Evolutionary conservation across 2,888 invertebrate species (phyloP).

Genomic region (Amphiduros pacificus): DNA sequence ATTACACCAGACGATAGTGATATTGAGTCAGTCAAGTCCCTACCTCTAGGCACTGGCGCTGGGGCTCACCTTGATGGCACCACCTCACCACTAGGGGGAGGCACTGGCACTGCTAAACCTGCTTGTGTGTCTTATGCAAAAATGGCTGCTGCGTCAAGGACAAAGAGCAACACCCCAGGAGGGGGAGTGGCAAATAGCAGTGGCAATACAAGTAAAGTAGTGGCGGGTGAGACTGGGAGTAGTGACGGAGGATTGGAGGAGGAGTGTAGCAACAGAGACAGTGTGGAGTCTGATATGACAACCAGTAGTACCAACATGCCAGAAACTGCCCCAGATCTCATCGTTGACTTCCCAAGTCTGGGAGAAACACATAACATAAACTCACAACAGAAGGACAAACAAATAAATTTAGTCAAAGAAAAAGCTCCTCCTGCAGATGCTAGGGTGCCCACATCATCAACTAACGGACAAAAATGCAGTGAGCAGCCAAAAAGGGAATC

Average conservation of each 20-base stretch:
- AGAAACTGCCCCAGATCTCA: too few species aligned
- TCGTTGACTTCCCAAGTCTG: too few species aligned
- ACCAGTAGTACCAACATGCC: background rate
- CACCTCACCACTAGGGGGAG: background rate
- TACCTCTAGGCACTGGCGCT: conserved; percentile 37
- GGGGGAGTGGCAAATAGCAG: background rate
- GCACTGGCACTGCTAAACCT: conserved; percentile 28
- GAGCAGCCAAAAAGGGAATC: too few species aligned
- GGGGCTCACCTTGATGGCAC: background rate
- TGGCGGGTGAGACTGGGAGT: background rate
- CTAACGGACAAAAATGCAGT: too few species aligned
- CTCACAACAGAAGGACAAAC: too few species aligned
- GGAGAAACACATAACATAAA: too few species aligned
- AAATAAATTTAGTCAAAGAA: too few species aligned
- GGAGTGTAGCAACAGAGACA: too few species aligned
- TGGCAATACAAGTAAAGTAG: background rate
- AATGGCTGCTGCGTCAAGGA: conserved; percentile 43
- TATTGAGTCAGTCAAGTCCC: conserved; percentile 49
- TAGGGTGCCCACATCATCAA: too few species aligned
- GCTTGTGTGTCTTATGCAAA: conserved; percentile 48
- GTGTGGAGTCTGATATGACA: too few species aligned
- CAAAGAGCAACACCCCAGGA: conserved; percentile 6
- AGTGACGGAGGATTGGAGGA: too few species aligned
- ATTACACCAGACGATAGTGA: conserved; percentile 40
- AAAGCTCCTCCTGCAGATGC: too few species aligned